Base-by-base conservation (phyloP, 2,113 vertebrate species). In the Dendropsophus ebraccatus region DNA sequence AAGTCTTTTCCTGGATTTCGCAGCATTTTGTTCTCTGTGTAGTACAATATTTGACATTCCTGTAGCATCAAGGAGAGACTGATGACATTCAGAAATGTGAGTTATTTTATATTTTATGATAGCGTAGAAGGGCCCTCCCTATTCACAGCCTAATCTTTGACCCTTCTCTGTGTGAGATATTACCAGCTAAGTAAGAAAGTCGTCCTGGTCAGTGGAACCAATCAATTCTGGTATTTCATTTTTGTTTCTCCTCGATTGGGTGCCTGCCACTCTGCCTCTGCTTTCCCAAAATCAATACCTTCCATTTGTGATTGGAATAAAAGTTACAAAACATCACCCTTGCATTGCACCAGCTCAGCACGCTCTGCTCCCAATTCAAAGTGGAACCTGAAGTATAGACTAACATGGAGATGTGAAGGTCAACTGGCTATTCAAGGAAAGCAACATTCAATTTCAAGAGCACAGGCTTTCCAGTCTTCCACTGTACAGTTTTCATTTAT, bases 161-260 rank as follows among this genome's bases (percentile, higher is more conserved):
- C 77, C 85, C 50, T 92, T 91, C 91, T 90, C 91, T 77, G 86
- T 93, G 92, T 94, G 94, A 95, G 93, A 95, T 96, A 95, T 94
- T 94, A 95, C 91, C 91, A 90, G 90, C 89, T 93, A 94, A 95
- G 91, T 92, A 92, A 94, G 91, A 92, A 91, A 92, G 93, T 93
- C 91, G 74, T 91, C 91, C 91, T 93, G 92, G 91, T 89, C 91
- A 90, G 92, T 88, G 90, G 90, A 94, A 95, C 96, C 94, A 97
- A 97, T 97, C 96, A 95, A 94, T 96, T 93, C 93, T 91, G 92
- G 91, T 94, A 95, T 97, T 97, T 96, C 96, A 97, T 97, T 96
- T 91, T 91, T 95, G 93, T 94, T 94, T 94, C 92, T 93, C 91
- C 94, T 93, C 94, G 90, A 95, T 94, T 94, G 91, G 91, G 91